These are phyloP conservation scores for Dicycla oo DNA, from an alignment of 2,888 invertebrate genomes.

Conservation along the genomic window DNA sequence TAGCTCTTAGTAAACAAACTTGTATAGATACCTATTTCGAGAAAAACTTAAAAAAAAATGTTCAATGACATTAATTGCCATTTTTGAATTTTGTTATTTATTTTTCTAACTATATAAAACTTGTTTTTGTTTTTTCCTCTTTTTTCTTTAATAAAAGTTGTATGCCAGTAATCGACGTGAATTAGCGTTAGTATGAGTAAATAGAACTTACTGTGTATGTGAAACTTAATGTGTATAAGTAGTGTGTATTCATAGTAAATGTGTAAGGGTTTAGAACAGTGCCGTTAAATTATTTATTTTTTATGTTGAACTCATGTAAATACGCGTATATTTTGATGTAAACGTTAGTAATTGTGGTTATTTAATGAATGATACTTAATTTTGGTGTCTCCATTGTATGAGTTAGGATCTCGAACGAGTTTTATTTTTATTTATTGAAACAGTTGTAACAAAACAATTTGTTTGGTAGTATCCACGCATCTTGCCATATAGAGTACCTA, in stretches of 20 bases:
- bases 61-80: constrained; percentile 78
- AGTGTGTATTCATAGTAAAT: constrained; percentile 86
- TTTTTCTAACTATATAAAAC: constrained; percentile 85
- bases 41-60: constrained; percentile 63
- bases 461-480: constrained; percentile 61
- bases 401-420: constrained; percentile 83
- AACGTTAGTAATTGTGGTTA: constrained; percentile 86
- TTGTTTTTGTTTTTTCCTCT: constrained; percentile 78
- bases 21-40: constrained; percentile 75
- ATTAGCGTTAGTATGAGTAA: constrained; percentile 75
- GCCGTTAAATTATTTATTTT: constrained; percentile 90
- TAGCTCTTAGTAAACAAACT: constrained; percentile 69
- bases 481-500: constrained; percentile 72
- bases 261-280: constrained; percentile 85
- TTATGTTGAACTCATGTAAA: constrained; percentile 89
- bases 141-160: constrained; percentile 73
- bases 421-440: constrained; percentile 79
- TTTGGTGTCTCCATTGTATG: constrained; percentile 71
- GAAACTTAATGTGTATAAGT: constrained; percentile 80
- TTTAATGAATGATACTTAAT: constrained; percentile 83
- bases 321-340: constrained; percentile 86
- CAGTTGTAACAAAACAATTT: constrained; percentile 57
- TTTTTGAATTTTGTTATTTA: constrained; percentile 87
- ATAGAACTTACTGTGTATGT: constrained; percentile 82
- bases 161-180: constrained; percentile 88